Percentiles rank a stretch among this genome's conserved stretches.
phyloP scores from a whole-genome alignment of 2,888 invertebrate species.

The Lasioglossum lativentre region DNA sequence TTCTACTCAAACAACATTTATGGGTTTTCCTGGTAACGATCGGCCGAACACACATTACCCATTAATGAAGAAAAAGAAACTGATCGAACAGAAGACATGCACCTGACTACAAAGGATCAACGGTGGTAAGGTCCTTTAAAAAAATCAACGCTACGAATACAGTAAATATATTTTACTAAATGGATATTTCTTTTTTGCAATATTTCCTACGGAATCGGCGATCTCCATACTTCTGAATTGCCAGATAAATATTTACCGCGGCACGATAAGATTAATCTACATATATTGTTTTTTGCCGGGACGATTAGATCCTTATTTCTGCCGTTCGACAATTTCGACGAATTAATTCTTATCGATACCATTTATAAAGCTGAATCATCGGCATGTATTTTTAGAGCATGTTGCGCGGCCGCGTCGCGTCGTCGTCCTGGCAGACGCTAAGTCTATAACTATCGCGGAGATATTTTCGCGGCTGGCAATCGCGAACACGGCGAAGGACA shows the following conservation, averaged over 20 bases:
- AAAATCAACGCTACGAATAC: background rate
- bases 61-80: background rate
- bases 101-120: background rate
- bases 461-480: conserved; percentile 1
- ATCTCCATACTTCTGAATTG: background rate
- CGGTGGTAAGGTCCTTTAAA: background rate
- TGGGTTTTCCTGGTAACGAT: background rate
- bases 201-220: background rate
- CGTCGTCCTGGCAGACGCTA: background rate
- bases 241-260: background rate
- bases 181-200: background rate
- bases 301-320: conserved; percentile 1
- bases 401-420: background rate
- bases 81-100: background rate
- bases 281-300: background rate
- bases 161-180: no score
- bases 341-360: background rate
- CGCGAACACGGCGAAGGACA: conserved; percentile 12
- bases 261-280: conserved; percentile 7
- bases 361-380: conserved; percentile 6
- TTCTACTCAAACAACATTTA: background rate
- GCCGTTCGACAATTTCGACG: background rate
- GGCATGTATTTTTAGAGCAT: conserved; percentile 19
- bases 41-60: background rate
- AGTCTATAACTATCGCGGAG: conserved; percentile 5